Percentiles rank a stretch among this genome's conserved stretches.
Evolutionary conservation across 2,888 invertebrate species (phyloP).

Genomic region (Pseudococcus viburni): DNA sequence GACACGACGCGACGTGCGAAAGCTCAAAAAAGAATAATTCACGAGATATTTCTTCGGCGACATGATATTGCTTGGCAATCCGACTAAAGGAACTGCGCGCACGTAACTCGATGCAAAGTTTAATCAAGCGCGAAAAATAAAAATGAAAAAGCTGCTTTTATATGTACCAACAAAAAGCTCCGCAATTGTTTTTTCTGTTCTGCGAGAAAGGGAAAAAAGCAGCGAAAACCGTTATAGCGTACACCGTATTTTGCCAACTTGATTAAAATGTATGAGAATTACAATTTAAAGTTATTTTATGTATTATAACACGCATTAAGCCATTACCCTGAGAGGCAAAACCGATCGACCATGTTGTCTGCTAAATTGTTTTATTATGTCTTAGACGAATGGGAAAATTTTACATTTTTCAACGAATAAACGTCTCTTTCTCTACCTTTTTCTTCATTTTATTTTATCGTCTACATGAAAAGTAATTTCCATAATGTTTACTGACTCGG

Average conservation of each 20-base stretch:
- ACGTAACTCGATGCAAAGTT: conserved; percentile 38
- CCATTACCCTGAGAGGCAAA: conserved; percentile 10
- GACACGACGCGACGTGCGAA: neutral
- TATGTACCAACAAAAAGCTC: conserved; percentile 18
- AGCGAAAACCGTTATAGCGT: neutral
- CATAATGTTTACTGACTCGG: conserved; percentile 23
- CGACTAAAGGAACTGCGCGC: conserved; percentile 20
- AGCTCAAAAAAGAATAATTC: conserved; percentile 7
- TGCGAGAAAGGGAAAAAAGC: neutral
- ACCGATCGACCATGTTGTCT: conserved; percentile 36
- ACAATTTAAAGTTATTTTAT: conserved; percentile 36
- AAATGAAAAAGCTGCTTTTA: conserved; percentile 40
- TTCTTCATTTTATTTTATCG: conserved; percentile 26
- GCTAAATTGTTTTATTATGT: conserved; percentile 33
- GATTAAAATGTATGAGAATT: conserved; percentile 47
- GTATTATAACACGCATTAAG: conserved; percentile 43
- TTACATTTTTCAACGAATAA: conserved; percentile 37
- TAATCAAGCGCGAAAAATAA: conserved; percentile 44
- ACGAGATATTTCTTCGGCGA: neutral
- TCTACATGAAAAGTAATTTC: conserved; percentile 43
- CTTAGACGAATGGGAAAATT: conserved; percentile 35
- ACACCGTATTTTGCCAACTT: conserved; percentile 9
- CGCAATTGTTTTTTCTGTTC: conserved; percentile 7
- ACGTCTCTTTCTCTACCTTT: neutral
- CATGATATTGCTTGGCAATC: neutral